Base-by-base conservation (phyloP, 2,888 invertebrate genomes). In the Actias luna region DNA sequence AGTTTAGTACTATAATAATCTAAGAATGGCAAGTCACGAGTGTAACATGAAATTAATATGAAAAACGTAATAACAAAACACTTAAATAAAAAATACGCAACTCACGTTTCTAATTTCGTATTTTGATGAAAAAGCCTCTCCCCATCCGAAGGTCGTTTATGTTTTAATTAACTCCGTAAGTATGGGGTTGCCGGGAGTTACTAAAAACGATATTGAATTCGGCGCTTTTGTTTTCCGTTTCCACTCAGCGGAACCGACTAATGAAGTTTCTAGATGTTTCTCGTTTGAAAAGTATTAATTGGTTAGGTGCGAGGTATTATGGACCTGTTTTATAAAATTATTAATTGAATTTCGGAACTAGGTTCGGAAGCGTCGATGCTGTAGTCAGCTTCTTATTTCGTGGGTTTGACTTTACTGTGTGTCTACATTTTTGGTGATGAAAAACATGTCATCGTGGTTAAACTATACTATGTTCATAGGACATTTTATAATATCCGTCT, bases 141-240 rank as follows among this genome's bases (percentile, higher is more conserved):
- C 64, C 71, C 70, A 73, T 83, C 82, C 79, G 80, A 78, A 84
- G 84, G 80, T 82, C 85, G 82, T 85, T 87, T 83, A 84, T 83
- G 83, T 85, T 86, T 87, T 87, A 87, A 88, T 88, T 87, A 87
- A 83, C 74, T 66, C 74, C 70, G 70, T 77, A 78, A 80, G 77
- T 36, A 58, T 57, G 42, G 58, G 74, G 77, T 80, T 75, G 77
- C 71, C 64, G 59, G 71, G 80, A 80, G 78, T 87, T 85, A 84
- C 84, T 82, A 81, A 77, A 80, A 83, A 82, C 79, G 77, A 77
- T 78, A 82, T 71, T 80, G 75, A 75, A 64, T 73, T 70, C 69
- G 69, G 69, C 70, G 69, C 76, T 71, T 77, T 75, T 80, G 74
- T 77, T 79, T 67, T 74, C 67, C 69, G 67, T 73, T 75, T 66